Evolutionary conservation across 2,888 invertebrate species (phyloP).

Genomic region (Mayetiola destructor): DNA sequence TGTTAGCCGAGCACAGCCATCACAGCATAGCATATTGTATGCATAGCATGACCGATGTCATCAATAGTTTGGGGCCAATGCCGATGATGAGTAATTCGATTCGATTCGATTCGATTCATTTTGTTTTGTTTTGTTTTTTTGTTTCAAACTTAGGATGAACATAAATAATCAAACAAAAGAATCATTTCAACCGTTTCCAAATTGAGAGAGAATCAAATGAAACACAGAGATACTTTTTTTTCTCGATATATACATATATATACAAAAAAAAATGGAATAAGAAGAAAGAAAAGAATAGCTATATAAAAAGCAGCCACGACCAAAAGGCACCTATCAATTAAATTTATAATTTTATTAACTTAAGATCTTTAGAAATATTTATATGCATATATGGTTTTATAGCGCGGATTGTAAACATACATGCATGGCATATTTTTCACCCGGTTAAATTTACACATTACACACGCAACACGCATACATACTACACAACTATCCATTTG

Average conservation of each 20-base stretch:
- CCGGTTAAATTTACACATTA: no score
- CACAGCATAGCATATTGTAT: no score
- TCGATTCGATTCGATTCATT: no score
- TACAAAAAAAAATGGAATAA: neutral
- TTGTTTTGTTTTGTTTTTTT: no score
- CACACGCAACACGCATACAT: no score
- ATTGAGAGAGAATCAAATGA: neutral
- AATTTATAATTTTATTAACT: slow-evolving; percentile 12
- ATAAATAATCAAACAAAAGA: neutral
- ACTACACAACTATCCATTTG: neutral
- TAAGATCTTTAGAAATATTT: slow-evolving; percentile 7
- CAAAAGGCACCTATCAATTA: slow-evolving; percentile 11
- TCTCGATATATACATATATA: neutral
- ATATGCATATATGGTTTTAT: slow-evolving; percentile 6
- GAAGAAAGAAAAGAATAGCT: neutral
- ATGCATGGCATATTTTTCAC: neutral
- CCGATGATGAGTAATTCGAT: slow-evolving; percentile 6
- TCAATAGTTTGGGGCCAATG: no score
- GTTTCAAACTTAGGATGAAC: neutral
- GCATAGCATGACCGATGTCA: neutral
- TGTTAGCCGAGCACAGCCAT: neutral
- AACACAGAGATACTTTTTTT: neutral
- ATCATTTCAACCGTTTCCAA: no score
- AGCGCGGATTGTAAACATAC: neutral
- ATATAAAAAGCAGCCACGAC: neutral